These are phyloP conservation scores for Trichechus manatus DNA, from an alignment of 2,113 vertebrate genomes.

Conservation along the genomic window DNA sequence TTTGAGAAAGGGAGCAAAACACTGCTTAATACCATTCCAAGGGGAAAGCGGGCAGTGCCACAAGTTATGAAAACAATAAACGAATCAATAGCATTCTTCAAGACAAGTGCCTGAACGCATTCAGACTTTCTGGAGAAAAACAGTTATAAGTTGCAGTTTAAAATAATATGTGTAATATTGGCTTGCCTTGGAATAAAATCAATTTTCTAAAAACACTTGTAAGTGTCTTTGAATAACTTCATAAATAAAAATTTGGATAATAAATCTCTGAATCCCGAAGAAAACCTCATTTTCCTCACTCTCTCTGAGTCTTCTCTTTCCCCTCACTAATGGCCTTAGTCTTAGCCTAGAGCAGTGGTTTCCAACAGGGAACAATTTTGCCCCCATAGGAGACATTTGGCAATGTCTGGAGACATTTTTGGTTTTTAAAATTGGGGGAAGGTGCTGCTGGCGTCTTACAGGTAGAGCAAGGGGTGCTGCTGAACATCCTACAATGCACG, in stretches of 20 bases:
- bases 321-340: not conserved
- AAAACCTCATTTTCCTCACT: not conserved
- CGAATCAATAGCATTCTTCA: not conserved
- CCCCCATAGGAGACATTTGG: not conserved
- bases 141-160: not conserved
- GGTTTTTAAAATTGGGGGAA: not conserved
- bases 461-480: not conserved
- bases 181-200: constrained; percentile 46
- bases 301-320: not conserved
- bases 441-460: not conserved
- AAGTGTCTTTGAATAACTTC: constrained; percentile 33
- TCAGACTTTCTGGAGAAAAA: constrained; percentile 14
- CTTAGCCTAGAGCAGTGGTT: not conserved
- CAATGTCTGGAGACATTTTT: not conserved
- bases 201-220: constrained; percentile 25
- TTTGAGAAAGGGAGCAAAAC: not conserved
- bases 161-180: constrained; percentile 31
- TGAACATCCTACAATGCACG: not conserved
- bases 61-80: not conserved
- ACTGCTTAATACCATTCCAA: not conserved
- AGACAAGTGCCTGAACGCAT: not conserved
- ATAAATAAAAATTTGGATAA: constrained; percentile 36
- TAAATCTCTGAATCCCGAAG: not conserved
- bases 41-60: not conserved
- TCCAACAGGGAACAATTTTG: not conserved